Evolutionary conservation across 92 coral and sea anemone species (phyloP), one percentile per base, ranked within the genome.

Genomic region (Parazoanthus swiftii): DNA sequence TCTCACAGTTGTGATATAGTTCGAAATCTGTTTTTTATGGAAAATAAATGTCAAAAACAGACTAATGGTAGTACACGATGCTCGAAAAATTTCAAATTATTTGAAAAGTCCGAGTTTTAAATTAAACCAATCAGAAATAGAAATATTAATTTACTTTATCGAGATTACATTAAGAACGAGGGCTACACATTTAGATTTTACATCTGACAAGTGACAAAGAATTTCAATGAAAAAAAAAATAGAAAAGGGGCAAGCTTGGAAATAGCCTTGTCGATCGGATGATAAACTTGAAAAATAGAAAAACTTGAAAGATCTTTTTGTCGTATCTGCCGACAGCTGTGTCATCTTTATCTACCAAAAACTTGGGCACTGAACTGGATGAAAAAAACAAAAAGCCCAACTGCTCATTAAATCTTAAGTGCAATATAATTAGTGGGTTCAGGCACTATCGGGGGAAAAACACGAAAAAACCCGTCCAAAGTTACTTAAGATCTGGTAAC

Each of bases 351-450:
- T 84, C 87, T 44, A 29, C 78, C 10, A 46, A 56, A 83, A 43
- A 48, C 59, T 83, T 83, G 33, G 73, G 65, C 3, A 43, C 59
- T 42, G 77, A 39, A 25, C 78, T 84, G 65, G 42, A 51, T 35
- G 79, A 70, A 18, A 71, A 84, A 82, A 51, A 33, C 78, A 84
- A 70, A 84, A 73, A 84, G 14, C 51, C 87, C 87, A 84, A 84
- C 87, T 84, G 79, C 87, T 84, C 87, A 84, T 84, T 84, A 84
- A 84, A 84, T 25, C 79, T 68, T 84, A 84, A 84, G 87, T 84
- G 10, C 77, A 84, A 48, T 84, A 72, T 84, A 84, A 84, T 84
- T 84, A 84, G 87, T 84, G 39, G n/a, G 77, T 25, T 73, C 79
- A 46, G 67, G 79, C 29, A 43, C 70, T 25, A 29, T 71, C 20